Percentiles rank a stretch among this genome's conserved stretches.
phyloP scores from a whole-genome alignment of 2,797 vertebrate genomes.

The Aplochiton taeniatus region DNA sequence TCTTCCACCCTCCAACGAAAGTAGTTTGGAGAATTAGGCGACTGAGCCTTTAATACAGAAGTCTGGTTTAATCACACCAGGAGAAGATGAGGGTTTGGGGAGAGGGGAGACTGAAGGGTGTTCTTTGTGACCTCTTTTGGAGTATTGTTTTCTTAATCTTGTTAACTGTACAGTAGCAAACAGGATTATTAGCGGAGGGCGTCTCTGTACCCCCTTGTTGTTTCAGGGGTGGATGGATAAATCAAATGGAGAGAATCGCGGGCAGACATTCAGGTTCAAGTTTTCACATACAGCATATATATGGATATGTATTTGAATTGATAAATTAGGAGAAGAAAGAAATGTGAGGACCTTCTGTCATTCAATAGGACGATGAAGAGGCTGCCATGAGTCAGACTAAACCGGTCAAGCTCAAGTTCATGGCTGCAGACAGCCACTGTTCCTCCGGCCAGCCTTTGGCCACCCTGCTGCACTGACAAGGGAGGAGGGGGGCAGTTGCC shows the following conservation, averaged over 20 bases:
- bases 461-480: conserved; percentile 46
- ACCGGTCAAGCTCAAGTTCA: conserved; percentile 78
- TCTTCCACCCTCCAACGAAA: conserved; percentile 57
- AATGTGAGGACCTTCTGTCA: no score
- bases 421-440: conserved; percentile 39
- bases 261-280: no score
- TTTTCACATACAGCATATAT: no score
- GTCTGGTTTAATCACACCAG: conserved; percentile 65
- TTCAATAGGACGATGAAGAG: no score
- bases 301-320: no score
- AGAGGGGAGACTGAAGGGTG: conserved; percentile 31
- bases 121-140: conserved; percentile 56
- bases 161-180: conserved; percentile 2
- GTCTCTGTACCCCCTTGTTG: conserved; percentile 17
- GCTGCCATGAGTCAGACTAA: neutral
- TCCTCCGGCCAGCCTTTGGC: conserved; percentile 55
- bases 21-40: conserved; percentile 62
- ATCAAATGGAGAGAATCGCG: no score
- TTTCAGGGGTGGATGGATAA: no score
- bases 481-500: conserved; percentile 53
- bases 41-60: conserved; percentile 69
- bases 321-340: no score
- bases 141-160: neutral
- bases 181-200: conserved; percentile 1
- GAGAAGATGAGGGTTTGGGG: conserved; percentile 48